Percentiles rank a stretch among this genome's conserved stretches.
These are phyloP conservation scores for Trypoxylus dichotomus DNA, from an alignment of 1,140 invertebrate species.

Conservation along the genomic window DNA sequence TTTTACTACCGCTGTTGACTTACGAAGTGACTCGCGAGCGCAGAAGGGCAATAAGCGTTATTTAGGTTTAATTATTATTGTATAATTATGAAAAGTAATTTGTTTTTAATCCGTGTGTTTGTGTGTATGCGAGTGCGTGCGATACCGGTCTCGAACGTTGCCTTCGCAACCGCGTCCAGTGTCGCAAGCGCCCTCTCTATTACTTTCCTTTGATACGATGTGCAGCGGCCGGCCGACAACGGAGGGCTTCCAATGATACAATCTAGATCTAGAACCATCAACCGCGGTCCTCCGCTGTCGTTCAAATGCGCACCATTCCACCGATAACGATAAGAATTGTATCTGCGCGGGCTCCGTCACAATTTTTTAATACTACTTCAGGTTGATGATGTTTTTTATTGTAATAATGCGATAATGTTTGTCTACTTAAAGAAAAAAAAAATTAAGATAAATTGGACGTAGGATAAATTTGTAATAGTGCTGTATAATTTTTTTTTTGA, in stretches of 20 bases:
- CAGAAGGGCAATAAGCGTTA: slow-evolving; percentile 49
- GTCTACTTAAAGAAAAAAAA: slow-evolving; percentile 45
- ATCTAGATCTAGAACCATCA: slow-evolving; percentile 8
- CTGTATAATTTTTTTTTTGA: slow-evolving; percentile 49
- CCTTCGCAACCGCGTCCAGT: slow-evolving; percentile 15
- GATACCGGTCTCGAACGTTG: slow-evolving; percentile 25
- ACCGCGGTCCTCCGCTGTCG: slow-evolving; percentile 28
- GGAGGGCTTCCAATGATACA: slow-evolving; percentile 21
- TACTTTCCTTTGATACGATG: slow-evolving; percentile 17
- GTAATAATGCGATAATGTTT: slow-evolving; percentile 36
- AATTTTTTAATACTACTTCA: slow-evolving; percentile 29
- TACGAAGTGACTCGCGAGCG: slow-evolving; percentile 29
- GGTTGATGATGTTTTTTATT: slow-evolving; percentile 29
- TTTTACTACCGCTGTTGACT: slow-evolving; percentile 15
- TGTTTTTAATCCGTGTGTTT: slow-evolving; percentile 50
- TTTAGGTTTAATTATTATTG: slow-evolving; percentile 26
- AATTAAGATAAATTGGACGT: slow-evolving; percentile 38
- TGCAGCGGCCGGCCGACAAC: slow-evolving; percentile 17
- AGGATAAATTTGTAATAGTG: slow-evolving; percentile 48
- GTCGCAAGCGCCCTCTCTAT: slow-evolving; percentile 22
- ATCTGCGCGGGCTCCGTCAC: slow-evolving; percentile 29
- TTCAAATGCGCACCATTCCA: slow-evolving; percentile 37
- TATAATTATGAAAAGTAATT: slow-evolving; percentile 36
- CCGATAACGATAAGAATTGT: slow-evolving; percentile 16
- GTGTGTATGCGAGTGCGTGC: slow-evolving; percentile 40